A percentile compares a stretch with the other conserved stretches of the same genome.
Conservation (phyloP, 2,113 vertebrate genomes). For the Dinomys branickii region DNA sequence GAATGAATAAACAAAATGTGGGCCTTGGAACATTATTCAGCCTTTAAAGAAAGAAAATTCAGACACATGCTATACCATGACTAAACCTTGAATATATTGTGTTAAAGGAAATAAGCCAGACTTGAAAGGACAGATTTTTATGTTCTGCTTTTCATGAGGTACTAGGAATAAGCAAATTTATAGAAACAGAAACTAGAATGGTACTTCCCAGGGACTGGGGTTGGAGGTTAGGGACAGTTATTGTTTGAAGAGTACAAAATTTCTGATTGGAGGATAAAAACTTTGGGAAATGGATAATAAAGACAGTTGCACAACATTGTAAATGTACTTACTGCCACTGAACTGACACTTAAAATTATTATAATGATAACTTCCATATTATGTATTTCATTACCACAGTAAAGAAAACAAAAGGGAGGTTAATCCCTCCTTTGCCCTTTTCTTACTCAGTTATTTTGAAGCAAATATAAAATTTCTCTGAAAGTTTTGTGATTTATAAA, state of each 20-base stretch:
- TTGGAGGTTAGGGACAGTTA: background rate
- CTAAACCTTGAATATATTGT: background rate
- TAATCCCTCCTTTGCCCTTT: background rate
- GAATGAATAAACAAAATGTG: background rate
- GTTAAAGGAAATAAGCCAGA: background rate
- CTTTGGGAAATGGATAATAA: background rate
- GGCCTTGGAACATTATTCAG: background rate
- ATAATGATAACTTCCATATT: background rate
- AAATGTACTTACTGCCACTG: background rate
- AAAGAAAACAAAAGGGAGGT: background rate
- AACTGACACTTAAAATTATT: background rate
- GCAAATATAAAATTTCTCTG: slow-evolving; percentile 10
- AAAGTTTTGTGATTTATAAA: background rate
- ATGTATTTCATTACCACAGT: background rate
- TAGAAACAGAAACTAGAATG: background rate
- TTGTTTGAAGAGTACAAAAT: background rate
- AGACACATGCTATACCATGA: background rate
- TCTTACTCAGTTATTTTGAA: background rate
- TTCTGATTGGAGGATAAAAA: background rate
- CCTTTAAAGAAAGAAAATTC: background rate
- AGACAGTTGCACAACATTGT: background rate
- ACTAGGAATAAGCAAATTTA: background rate
- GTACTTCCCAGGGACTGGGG: background rate
- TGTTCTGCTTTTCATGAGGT: background rate
- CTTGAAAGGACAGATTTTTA: background rate